Percentiles rank a stretch among this genome's conserved stretches.
Evolutionary conservation across 1,140 invertebrate species (phyloP).

Genomic region (Cryptotermes secundus): DNA sequence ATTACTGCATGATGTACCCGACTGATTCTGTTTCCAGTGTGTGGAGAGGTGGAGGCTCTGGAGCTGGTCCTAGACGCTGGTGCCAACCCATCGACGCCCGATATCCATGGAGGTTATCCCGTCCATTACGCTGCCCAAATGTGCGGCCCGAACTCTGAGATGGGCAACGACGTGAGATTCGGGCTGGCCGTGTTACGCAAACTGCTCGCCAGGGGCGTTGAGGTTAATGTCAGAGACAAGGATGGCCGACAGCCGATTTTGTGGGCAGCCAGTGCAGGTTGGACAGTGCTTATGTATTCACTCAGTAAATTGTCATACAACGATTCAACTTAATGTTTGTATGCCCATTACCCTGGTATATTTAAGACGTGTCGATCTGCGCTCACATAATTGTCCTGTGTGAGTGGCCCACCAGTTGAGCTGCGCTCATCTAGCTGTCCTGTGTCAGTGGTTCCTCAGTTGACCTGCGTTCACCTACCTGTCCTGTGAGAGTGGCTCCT

Average conservation of each 20-base stretch:
- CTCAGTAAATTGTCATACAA: no score
- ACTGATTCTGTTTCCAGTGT: conserved; percentile 60
- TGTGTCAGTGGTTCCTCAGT: no score
- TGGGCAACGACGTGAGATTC: conserved; percentile 53
- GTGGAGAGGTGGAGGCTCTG: conserved; percentile 84
- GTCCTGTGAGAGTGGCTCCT: no score
- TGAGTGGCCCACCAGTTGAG: no score
- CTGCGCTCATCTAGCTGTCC: no score
- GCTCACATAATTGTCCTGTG: no score
- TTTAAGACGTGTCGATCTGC: no score
- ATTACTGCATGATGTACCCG: background rate
- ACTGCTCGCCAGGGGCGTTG: conserved; percentile 75
- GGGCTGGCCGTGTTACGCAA: conserved; percentile 81
- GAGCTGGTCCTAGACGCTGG: conserved; percentile 80
- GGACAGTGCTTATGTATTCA: background rate
- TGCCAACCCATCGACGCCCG: conserved; percentile 79
- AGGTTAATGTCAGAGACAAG: conserved; percentile 82
- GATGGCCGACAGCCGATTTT: conserved; percentile 91
- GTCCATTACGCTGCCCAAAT: conserved; percentile 97
- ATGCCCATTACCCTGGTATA: no score
- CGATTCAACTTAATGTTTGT: no score
- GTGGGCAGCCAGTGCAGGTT: conserved; percentile 95
- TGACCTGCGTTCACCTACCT: no score
- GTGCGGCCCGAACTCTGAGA: conserved; percentile 76
- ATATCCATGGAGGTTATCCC: conserved; percentile 92